Conservation (phyloP, 2,113 vertebrate species). For the Craseonycteris thonglongyai region DNA sequence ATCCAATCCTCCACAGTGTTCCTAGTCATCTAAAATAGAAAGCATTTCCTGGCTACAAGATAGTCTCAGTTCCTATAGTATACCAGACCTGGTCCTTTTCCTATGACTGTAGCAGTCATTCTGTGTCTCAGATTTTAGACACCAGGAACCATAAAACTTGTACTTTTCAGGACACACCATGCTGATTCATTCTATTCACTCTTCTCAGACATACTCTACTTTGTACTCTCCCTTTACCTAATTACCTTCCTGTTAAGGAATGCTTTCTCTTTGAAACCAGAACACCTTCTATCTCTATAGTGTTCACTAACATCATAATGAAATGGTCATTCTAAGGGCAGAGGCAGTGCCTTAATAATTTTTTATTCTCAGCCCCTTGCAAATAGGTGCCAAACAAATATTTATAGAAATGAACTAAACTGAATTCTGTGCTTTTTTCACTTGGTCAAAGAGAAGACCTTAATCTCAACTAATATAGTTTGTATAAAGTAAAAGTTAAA, state of each 20-base stretch:
- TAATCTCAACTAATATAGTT: neutral
- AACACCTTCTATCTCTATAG: neutral
- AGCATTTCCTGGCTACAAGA: neutral
- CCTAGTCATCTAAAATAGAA: neutral
- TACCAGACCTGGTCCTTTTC: neutral
- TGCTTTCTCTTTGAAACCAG: neutral
- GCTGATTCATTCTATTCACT: neutral
- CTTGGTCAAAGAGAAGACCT: neutral
- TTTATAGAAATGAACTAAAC: neutral
- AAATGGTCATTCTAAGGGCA: neutral
- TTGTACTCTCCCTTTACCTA: neutral
- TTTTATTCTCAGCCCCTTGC: neutral
- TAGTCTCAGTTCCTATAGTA: neutral
- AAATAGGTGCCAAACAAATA: neutral
- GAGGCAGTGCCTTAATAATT: neutral
- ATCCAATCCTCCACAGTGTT: neutral
- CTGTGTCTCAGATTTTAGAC: neutral
- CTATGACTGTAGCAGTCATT: neutral
- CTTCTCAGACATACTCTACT: neutral
- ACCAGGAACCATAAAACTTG: neutral
- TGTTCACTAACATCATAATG: neutral
- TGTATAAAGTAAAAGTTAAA: conserved; percentile 18
- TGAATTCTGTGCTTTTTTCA: neutral
- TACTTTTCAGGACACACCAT: neutral
- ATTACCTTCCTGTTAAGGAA: neutral